Percentiles rank a stretch among this genome's conserved stretches.
These are phyloP conservation scores for Brevimyrus niger DNA, from an alignment of 2,113 vertebrate species.

Conservation along the genomic window DNA sequence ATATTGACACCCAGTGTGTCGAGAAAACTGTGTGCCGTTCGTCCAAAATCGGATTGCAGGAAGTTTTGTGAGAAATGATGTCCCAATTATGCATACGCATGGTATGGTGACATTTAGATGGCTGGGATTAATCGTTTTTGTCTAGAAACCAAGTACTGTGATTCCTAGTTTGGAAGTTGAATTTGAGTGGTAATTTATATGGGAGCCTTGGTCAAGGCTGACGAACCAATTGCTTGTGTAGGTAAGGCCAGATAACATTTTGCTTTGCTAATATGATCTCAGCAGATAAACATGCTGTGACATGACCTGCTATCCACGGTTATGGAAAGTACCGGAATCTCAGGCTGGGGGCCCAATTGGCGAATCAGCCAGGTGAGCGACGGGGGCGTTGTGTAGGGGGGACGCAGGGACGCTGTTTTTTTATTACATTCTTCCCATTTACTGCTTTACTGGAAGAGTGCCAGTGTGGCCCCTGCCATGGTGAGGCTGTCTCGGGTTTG, in stretches of 20 bases:
- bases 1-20: neutral
- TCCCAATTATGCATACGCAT: neutral
- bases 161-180: neutral
- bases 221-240: neutral
- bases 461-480: neutral
- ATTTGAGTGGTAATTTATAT: neutral
- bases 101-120: neutral
- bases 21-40: neutral
- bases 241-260: neutral
- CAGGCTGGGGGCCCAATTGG: neutral
- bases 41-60: neutral
- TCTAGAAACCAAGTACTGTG: neutral
- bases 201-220: neutral
- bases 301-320: neutral
- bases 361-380: neutral
- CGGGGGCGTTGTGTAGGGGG: neutral
- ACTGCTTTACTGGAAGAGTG: neutral
- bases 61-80: neutral
- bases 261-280: neutral
- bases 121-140: neutral
- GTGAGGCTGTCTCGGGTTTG: neutral
- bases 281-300: neutral
- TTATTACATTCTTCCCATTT: neutral
- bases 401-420: neutral
- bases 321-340: neutral